Evolutionary conservation across 2,888 invertebrate species (phyloP).

Genomic region (Neoaliturus tenellus): DNA sequence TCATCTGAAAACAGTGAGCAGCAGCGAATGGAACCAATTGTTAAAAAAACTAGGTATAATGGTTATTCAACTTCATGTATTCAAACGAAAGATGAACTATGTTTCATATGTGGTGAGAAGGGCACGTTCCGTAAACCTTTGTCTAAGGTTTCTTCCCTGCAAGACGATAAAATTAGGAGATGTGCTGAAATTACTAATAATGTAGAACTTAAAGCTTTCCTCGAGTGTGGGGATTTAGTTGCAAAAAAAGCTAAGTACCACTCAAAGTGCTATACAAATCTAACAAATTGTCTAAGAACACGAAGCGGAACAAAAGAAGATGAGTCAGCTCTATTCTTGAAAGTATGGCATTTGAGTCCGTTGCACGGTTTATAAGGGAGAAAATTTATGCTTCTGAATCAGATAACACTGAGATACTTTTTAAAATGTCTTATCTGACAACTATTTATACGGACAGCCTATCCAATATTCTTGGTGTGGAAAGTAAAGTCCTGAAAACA

Average conservation of each 20-base stretch:
- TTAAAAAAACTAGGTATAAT: neutral
- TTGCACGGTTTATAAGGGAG: neutral
- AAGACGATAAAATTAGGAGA: neutral
- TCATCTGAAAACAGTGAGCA: neutral
- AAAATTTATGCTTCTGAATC: neutral
- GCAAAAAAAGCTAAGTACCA: neutral
- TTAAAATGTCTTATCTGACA: neutral
- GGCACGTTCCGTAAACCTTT: neutral
- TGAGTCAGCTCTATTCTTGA: neutral
- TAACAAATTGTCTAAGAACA: neutral
- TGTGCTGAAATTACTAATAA: neutral
- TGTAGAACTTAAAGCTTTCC: neutral
- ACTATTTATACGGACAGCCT: neutral
- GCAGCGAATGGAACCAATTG: neutral
- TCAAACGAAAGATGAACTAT: neutral
- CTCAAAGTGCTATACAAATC: neutral
- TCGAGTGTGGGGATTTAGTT: neutral
- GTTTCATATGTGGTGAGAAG: neutral
- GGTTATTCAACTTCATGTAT: neutral
- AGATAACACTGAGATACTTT: neutral
- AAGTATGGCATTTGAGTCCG: neutral
- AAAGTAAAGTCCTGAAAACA: neutral
- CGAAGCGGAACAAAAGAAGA: neutral
- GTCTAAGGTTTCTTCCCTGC: neutral
- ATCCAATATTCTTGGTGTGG: neutral